Evolutionary conservation across 2,113 vertebrate genomes (phyloP).

Genomic region (Stigmatopora argus): DNA sequence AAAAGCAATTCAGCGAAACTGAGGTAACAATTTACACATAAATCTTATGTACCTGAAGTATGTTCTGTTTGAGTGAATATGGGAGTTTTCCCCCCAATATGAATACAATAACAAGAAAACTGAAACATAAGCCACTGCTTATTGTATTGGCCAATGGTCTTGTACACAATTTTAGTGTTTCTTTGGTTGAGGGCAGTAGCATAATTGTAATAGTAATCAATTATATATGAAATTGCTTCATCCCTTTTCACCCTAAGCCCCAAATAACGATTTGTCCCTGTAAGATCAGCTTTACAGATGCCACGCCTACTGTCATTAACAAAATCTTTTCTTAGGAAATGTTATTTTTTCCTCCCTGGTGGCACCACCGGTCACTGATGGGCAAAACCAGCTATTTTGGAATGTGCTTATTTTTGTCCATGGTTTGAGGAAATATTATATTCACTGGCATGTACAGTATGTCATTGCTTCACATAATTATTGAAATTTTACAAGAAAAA

Average conservation of each 20-base stretch:
- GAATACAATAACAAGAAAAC: too few relatives aligned
- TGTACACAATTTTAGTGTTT: too few relatives aligned
- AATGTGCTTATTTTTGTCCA: neutral
- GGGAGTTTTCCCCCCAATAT: too few relatives aligned
- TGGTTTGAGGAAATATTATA: neutral
- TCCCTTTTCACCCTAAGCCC: neutral
- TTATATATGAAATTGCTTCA: neutral
- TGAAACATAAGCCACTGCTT: too few relatives aligned
- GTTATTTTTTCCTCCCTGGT: neutral
- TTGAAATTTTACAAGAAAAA: too few relatives aligned
- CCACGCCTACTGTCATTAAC: neutral
- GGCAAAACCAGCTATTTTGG: too few relatives aligned
- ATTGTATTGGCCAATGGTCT: too few relatives aligned
- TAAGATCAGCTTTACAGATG: too few relatives aligned
- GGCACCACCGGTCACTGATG: neutral
- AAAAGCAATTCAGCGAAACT: conserved; percentile 91
- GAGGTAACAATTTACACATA: conserved; percentile 73
- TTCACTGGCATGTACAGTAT: neutral
- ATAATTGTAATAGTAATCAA: neutral
- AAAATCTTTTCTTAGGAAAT: neutral
- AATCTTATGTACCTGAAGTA: neutral
- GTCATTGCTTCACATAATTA: too few relatives aligned
- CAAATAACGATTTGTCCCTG: neutral
- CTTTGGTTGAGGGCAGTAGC: too few relatives aligned
- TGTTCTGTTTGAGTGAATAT: neutral